Evolutionary conservation across 2,113 vertebrate species (phyloP).

Genomic region (Xiphophorus hellerii): DNA sequence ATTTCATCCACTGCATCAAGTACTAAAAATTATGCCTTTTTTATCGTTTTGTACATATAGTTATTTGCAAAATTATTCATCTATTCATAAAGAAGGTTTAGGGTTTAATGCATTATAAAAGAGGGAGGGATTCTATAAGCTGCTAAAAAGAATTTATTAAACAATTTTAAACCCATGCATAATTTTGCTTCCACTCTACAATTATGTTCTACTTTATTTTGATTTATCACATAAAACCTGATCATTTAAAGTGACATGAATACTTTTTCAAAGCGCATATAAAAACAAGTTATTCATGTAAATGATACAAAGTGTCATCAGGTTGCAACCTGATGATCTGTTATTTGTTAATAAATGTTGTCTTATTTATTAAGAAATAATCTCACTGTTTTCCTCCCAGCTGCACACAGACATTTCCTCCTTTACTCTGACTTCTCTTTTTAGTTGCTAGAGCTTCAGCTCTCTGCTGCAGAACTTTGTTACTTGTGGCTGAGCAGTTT

Average conservation of each 20-base stretch:
- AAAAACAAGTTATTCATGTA: neutral
- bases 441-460: neutral
- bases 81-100: too few relatives aligned
- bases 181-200: too few relatives aligned
- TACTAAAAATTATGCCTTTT: too few relatives aligned
- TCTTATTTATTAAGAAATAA: neutral
- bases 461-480: neutral
- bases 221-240: too few relatives aligned
- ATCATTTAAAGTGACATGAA: neutral
- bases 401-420: neutral
- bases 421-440: constrained; percentile 19
- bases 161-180: too few relatives aligned
- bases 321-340: neutral
- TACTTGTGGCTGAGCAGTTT: neutral
- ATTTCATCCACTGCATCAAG: too few relatives aligned
- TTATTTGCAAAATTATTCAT: too few relatives aligned
- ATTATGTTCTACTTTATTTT: too few relatives aligned
- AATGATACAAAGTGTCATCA: too few relatives aligned
- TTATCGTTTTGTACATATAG: too few relatives aligned
- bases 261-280: neutral
- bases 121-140: too few relatives aligned
- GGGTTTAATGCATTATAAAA: too few relatives aligned
- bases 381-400: neutral
- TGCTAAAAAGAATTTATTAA: neutral
- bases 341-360: neutral